phyloP scores from a whole-genome alignment of 2,113 vertebrate species.

The Picathartes gymnocephalus region DNA sequence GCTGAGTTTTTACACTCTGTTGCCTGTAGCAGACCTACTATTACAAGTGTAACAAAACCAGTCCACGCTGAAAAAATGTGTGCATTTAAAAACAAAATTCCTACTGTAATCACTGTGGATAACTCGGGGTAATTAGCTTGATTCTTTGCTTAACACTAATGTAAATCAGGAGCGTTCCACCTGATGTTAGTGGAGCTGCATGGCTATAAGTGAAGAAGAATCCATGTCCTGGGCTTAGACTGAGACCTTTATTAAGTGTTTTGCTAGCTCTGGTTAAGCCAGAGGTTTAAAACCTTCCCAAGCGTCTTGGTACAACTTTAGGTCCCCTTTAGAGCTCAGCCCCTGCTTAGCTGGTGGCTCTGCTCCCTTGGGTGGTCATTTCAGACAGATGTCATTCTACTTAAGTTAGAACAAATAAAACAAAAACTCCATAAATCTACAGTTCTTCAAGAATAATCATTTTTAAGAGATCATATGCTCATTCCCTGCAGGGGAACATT shows the following conservation, averaged over 20 bases:
- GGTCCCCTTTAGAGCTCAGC: not conserved
- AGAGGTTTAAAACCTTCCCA: not conserved
- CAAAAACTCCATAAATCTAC: conserved; percentile 21
- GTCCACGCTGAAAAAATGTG: not conserved
- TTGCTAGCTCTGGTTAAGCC: not conserved
- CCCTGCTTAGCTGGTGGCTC: not conserved
- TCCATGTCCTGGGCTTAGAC: not conserved
- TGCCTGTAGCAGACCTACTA: not conserved
- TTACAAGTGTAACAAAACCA: not conserved
- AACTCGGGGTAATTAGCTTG: not conserved
- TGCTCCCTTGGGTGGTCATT: conserved; percentile 55
- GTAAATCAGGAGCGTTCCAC: not conserved
- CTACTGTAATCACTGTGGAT: not conserved
- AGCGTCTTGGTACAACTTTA: not conserved
- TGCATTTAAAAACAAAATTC: not conserved
- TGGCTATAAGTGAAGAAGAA: not conserved
- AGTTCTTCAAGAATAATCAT: not conserved
- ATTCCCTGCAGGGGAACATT: conserved; percentile 41
- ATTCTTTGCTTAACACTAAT: not conserved
- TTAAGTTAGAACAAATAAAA: conserved; percentile 36
- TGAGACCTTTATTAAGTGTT: not conserved
- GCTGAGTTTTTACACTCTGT: not conserved
- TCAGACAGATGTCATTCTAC: conserved; percentile 37
- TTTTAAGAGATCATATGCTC: conserved; percentile 10
- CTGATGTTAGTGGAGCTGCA: not conserved